Conservation (phyloP, 2,113 vertebrate species). For the Megalops atlanticus region DNA sequence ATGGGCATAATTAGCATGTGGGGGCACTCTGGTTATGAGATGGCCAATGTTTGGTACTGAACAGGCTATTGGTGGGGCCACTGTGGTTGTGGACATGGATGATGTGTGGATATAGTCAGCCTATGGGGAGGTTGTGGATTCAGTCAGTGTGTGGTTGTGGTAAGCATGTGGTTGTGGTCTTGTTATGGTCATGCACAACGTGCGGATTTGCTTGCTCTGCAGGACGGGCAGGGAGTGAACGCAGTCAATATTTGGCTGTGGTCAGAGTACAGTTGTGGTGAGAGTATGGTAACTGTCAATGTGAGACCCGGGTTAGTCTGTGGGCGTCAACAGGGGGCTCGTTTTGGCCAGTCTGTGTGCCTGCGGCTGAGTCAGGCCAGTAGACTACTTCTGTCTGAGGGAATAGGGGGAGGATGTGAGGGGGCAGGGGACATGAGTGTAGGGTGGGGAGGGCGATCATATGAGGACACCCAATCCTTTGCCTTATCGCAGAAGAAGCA, state of each 20-base stretch:
- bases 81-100: background rate
- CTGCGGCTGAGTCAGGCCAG: background rate
- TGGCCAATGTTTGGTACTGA: background rate
- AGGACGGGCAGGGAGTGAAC: too few species aligned
- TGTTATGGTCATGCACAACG: background rate
- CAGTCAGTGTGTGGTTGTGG: background rate
- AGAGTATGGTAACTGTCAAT: background rate
- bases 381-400: background rate
- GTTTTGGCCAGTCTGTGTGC: background rate
- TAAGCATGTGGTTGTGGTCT: background rate
- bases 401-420: background rate
- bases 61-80: background rate
- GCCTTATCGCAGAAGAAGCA: background rate
- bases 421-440: background rate
- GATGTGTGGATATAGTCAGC: background rate
- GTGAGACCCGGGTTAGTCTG: background rate
- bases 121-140: background rate
- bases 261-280: background rate
- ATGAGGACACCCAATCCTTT: constrained; percentile 10
- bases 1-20: background rate
- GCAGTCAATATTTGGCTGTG: too few species aligned
- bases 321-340: background rate
- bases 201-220: too few species aligned
- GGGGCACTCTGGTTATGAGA: background rate
- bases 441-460: background rate